Evolutionary conservation across 2,797 vertebrate genomes (phyloP).

Genomic region (Halcyon smyrnensis): DNA sequence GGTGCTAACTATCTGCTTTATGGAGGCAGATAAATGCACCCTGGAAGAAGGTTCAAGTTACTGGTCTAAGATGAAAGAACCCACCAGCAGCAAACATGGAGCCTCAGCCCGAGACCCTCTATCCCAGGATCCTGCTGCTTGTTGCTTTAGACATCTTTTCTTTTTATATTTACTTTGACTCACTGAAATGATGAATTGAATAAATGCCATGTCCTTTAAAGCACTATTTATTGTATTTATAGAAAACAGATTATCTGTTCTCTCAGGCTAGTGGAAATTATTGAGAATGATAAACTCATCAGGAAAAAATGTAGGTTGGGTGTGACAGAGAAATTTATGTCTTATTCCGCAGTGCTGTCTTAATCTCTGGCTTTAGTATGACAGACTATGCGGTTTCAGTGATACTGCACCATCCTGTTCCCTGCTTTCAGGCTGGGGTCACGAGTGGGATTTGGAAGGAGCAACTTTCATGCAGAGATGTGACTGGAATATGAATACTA

Average conservation of each 20-base stretch:
- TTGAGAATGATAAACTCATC: slow-evolving; percentile 18
- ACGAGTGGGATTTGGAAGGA: not conserved
- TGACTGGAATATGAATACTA: not conserved
- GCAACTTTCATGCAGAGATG: not conserved
- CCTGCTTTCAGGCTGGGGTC: not conserved
- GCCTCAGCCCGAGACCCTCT: not conserved
- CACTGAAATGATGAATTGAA: not conserved
- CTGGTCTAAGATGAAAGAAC: not conserved
- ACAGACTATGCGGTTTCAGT: not conserved
- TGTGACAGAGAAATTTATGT: slow-evolving; percentile 27
- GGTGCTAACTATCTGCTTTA: not conserved
- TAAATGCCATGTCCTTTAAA: not conserved
- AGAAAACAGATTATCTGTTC: slow-evolving; percentile 24
- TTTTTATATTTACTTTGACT: not conserved
- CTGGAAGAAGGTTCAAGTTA: not conserved
- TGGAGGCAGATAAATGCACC: not conserved
- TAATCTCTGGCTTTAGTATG: not conserved
- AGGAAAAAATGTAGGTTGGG: slow-evolving; percentile 42
- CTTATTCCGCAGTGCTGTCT: not conserved
- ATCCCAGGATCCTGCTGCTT: not conserved
- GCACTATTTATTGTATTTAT: not conserved
- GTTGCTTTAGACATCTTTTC: not conserved
- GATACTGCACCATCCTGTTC: not conserved
- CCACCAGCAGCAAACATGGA: not conserved
- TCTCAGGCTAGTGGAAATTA: not conserved